These are phyloP conservation scores for Sprattus sprattus DNA, from an alignment of 2,113 vertebrate species.

Conservation along the genomic window DNA sequence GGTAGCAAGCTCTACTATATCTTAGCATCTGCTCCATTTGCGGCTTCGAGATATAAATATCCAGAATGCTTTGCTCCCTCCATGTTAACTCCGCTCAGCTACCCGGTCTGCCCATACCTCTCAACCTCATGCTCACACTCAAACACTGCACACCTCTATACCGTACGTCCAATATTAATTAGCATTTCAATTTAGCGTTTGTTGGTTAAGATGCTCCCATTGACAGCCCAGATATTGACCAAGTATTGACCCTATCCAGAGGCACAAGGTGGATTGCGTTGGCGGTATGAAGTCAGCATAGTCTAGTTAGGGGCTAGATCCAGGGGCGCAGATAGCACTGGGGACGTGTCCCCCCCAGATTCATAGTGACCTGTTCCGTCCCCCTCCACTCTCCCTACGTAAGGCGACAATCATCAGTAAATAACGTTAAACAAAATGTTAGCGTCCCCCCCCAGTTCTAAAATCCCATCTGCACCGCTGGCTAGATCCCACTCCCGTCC, in stretches of 20 bases:
- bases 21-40: neutral
- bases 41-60: neutral
- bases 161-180: neutral
- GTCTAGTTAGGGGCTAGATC: neutral
- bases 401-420: too few relatives aligned
- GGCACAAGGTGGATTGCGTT: neutral
- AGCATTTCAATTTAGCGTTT: conserved; percentile 7
- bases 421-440: too few relatives aligned
- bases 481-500: neutral
- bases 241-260: neutral
- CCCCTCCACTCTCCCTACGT: too few relatives aligned
- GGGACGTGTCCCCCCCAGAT: too few relatives aligned
- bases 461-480: too few relatives aligned
- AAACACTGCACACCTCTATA: neutral
- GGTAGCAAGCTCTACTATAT: neutral
- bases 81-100: neutral
- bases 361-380: too few relatives aligned
- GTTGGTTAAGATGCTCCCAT: neutral
- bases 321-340: too few relatives aligned
- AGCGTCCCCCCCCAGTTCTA: too few relatives aligned
- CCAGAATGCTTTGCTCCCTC: neutral
- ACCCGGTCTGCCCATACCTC: neutral
- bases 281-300: neutral
- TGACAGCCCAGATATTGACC: neutral
- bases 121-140: neutral